phyloP scores from a whole-genome alignment of 2,888 invertebrate species.

The Masnerella sp. region DNA sequence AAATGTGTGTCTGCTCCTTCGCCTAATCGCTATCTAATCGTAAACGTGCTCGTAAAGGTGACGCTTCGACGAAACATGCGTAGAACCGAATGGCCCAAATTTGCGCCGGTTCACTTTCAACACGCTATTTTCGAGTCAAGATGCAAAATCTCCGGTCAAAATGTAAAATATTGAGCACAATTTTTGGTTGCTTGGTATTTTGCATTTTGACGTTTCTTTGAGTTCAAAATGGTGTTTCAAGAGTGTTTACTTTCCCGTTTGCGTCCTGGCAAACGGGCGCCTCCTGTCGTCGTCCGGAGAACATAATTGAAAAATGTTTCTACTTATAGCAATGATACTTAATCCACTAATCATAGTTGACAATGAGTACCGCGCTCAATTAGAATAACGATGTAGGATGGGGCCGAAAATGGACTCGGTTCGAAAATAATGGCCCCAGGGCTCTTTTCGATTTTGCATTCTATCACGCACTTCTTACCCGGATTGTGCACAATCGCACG shows the following conservation, averaged over 20 bases:
- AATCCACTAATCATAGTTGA: constrained; percentile 57
- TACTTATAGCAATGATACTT: constrained; percentile 56
- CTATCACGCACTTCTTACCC: constrained; percentile 56
- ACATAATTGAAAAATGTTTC: constrained; percentile 33
- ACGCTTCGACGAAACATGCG: constrained; percentile 31
- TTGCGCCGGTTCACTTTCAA: too few species aligned
- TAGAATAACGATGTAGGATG: constrained; percentile 66
- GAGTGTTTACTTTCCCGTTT: too few species aligned
- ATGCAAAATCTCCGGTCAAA: too few species aligned
- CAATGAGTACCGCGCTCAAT: constrained; percentile 61
- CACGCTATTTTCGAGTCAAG: too few species aligned
- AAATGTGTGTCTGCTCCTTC: constrained; percentile 28
- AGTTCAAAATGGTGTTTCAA: too few species aligned
- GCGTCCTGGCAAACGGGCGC: too few species aligned
- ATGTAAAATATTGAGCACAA: too few species aligned
- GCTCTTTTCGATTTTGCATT: constrained; percentile 68
- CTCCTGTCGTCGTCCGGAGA: too few species aligned
- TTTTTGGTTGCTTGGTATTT: too few species aligned
- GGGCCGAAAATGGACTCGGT: constrained; percentile 70
- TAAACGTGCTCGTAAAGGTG: constrained; percentile 45
- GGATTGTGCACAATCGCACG: constrained; percentile 49
- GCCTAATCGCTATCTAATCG: constrained; percentile 47
- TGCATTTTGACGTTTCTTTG: too few species aligned
- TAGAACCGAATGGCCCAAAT: constrained; percentile 35
- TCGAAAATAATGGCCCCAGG: constrained; percentile 76